phyloP scores from a whole-genome alignment of 1,140 invertebrate genomes.

The Ruditapes philippinarum region DNA sequence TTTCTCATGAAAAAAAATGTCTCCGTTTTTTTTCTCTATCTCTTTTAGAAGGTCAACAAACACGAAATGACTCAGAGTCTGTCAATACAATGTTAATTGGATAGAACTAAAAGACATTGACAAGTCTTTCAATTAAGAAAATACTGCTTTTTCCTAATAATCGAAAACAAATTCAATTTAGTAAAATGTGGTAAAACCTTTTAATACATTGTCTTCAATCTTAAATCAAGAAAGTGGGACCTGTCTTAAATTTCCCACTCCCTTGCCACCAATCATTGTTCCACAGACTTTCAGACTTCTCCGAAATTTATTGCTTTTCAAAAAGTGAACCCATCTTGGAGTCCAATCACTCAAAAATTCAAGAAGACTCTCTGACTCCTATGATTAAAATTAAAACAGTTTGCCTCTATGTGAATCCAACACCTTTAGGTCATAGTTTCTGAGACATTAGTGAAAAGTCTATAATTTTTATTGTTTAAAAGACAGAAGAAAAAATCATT shows the following conservation, averaged over 20 bases:
- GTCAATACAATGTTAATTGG: constrained; percentile 28
- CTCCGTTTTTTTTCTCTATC: too few species aligned
- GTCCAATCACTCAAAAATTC: background rate
- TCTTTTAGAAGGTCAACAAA: constrained; percentile 8
- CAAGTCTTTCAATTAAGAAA: constrained; percentile 39
- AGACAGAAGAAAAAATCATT: too few species aligned
- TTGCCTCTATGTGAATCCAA: background rate
- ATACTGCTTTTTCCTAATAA: constrained; percentile 38
- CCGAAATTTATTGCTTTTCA: constrained; percentile 33
- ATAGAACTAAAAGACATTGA: constrained; percentile 10
- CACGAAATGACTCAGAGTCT: constrained; percentile 24
- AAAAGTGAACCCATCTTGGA: background rate
- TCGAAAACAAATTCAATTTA: constrained; percentile 53
- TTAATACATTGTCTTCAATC: constrained; percentile 31
- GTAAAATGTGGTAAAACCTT: constrained; percentile 39
- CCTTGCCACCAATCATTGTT: background rate
- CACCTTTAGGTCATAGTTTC: background rate
- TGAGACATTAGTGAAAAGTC: background rate
- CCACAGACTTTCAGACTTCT: background rate
- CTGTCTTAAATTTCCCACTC: constrained; percentile 10
- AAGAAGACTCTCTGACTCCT: background rate
- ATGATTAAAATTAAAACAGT: background rate
- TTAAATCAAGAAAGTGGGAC: constrained; percentile 32
- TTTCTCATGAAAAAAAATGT: background rate
- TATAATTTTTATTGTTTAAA: too few species aligned